These are phyloP conservation scores for Pogonus chalceus DNA, from an alignment of 1,140 invertebrate genomes.

Conservation along the genomic window DNA sequence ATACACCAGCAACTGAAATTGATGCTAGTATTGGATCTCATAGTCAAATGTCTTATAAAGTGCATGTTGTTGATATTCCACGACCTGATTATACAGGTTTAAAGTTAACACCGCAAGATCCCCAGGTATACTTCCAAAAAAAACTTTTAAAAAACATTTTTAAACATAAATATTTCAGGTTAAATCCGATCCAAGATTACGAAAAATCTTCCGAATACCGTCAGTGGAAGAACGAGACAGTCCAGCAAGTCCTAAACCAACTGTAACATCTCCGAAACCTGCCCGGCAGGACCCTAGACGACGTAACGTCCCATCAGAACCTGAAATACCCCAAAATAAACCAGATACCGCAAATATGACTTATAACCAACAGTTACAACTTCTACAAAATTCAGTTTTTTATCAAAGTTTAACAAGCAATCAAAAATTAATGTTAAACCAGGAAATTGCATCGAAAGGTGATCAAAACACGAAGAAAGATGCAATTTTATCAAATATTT, in stretches of 20 bases:
- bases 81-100: slow-evolving; percentile 63
- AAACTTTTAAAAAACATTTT: background rate
- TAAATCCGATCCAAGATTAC: slow-evolving; percentile 56
- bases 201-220: slow-evolving; percentile 57
- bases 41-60: slow-evolving; percentile 58
- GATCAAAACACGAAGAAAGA: slow-evolving; percentile 27
- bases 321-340: background rate
- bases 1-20: slow-evolving; percentile 73
- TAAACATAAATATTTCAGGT: slow-evolving; percentile 40
- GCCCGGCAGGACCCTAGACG: slow-evolving; percentile 35
- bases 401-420: slow-evolving; percentile 54
- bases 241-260: slow-evolving; percentile 39
- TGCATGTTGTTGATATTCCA: slow-evolving; percentile 52
- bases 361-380: slow-evolving; percentile 42
- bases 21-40: slow-evolving; percentile 70
- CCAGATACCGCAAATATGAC: slow-evolving; percentile 15
- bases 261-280: slow-evolving; percentile 13
- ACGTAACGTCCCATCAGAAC: slow-evolving; percentile 18
- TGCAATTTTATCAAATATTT: slow-evolving; percentile 42
- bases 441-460: slow-evolving; percentile 33
- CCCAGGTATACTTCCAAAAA: slow-evolving; percentile 28
- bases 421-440: slow-evolving; percentile 55
- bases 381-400: slow-evolving; percentile 51
- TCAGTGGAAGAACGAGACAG: slow-evolving; percentile 42
- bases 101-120: slow-evolving; percentile 56